Evolutionary conservation across 2,888 invertebrate genomes (phyloP), one percentile per base, ranked within the genome.

Genomic region (Heliothis peltigera): DNA sequence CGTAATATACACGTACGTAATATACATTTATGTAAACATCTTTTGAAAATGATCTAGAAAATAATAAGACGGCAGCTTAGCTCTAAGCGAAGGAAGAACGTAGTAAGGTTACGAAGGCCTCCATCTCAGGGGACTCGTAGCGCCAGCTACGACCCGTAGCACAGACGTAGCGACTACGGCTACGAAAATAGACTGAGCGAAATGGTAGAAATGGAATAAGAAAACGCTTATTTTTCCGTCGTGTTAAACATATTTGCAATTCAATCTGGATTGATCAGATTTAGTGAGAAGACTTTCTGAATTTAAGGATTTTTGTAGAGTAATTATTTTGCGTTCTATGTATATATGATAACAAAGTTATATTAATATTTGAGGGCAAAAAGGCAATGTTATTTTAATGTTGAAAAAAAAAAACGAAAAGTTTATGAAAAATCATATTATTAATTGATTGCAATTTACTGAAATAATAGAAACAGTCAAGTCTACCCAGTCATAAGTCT

Each of bases 91-190:
- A 86, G 84, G 87, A 84, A 84, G 84, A 87, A 89, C 89, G 91
- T 87, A 89, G 90, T 86, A 87, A 87, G 86, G 87, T 84, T 89
- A 78, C 89, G 88, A 84, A 89, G 89, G 88, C 84, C 84, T 83
- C 77, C 77, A 83, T 87, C 94, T 91, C 93, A 53, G 53, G 94
- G 91, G 94, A 91, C 85, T 86, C 90, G 92, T 94, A 92, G 92
- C 83, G 78, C 76, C 83, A 75, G 89, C 93, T 92, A 92, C 92
- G 89, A 85, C 74, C 83, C 91, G 92, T 93, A 92, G 91, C 89
- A 86, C 82, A 81, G 83, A 81, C 89, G 91, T 88, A 91, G 91
- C 85, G 81, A 77, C 88, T 90, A 89, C 91, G 87, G 86, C 85
- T 89, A 89, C 89, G 85, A 87, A 84, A 70, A 77, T 85, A 93